Conservation (phyloP, 2,797 vertebrate genomes). For the Alectoris magna region DNA sequence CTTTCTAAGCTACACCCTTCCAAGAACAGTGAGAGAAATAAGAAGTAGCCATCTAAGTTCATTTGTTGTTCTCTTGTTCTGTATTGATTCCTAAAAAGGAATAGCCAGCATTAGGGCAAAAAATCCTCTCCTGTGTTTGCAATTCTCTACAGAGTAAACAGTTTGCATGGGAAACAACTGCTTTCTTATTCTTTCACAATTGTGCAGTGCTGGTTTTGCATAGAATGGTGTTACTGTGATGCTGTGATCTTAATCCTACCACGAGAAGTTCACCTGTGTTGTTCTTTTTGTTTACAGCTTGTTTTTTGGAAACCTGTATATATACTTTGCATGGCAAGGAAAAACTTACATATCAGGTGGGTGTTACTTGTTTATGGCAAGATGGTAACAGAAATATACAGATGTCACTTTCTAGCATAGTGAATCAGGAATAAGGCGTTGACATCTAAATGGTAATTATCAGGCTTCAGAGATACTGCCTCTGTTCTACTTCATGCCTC, state of each 20-base stretch:
- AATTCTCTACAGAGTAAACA: not conserved
- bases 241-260: not conserved
- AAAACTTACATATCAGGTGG: conserved; percentile 92
- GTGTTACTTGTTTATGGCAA: conserved; percentile 21
- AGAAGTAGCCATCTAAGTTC: no score
- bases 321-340: conserved; percentile 94
- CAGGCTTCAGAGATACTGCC: not conserved
- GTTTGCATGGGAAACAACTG: not conserved
- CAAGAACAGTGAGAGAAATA: not conserved
- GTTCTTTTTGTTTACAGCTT: conserved; percentile 81
- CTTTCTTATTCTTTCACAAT: not conserved
- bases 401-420: not conserved
- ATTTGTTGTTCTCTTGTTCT: not conserved
- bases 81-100: not conserved
- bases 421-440: not conserved
- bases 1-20: not conserved
- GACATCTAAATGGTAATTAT: not conserved
- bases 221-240: not conserved
- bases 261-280: not conserved
- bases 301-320: conserved; percentile 97
- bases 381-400: not conserved
- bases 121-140: not conserved
- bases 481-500: not conserved
- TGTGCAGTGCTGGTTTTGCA: not conserved
- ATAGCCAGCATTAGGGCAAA: not conserved